These are phyloP conservation scores for Lycocerus yunnanus DNA, from an alignment of 2,888 invertebrate species.

Conservation along the genomic window DNA sequence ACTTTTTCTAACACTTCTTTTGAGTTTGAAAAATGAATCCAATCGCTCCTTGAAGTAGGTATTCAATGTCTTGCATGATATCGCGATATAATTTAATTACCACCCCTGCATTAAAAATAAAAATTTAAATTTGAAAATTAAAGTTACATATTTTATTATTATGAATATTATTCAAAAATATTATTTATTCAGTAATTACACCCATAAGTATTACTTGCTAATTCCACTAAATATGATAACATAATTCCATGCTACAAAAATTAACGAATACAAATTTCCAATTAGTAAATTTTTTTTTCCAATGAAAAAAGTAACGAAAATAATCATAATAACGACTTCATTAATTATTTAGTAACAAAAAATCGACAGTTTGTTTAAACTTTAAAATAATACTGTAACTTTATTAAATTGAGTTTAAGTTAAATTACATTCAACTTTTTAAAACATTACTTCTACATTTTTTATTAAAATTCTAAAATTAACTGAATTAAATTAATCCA, in stretches of 20 bases:
- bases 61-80: not conserved
- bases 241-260: not conserved
- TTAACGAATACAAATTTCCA: not conserved
- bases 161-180: no score
- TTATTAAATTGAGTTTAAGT: not conserved
- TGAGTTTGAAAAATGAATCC: not conserved
- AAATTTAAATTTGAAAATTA: no score
- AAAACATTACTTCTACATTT: not conserved
- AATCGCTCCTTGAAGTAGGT: not conserved
- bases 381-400: not conserved
- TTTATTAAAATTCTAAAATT: not conserved
- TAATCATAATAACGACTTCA: not conserved
- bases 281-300: not conserved
- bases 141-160: no score
- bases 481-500: not conserved
- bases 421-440: not conserved
- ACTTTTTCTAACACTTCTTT: not conserved
- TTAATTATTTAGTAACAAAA: not conserved
- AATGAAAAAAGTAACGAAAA: not conserved
- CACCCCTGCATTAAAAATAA: no score
- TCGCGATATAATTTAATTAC: not conserved
- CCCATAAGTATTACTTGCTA: no score
- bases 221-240: no score
- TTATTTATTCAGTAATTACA: no score
- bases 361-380: not conserved